Base-by-base conservation (phyloP, 2,888 invertebrate genomes). In the Netelia virgata region DNA sequence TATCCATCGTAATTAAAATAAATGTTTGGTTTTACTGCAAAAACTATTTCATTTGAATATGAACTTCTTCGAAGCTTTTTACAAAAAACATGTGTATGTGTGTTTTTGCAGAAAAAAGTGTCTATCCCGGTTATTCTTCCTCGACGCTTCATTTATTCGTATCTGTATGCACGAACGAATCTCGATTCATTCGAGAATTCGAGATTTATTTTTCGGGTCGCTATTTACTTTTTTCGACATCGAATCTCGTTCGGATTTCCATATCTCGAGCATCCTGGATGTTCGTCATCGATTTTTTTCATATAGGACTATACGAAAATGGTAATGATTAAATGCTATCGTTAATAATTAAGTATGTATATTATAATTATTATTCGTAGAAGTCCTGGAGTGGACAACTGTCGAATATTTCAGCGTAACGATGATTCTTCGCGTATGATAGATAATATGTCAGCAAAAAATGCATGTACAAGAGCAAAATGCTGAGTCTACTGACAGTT, bases 381-480 rank as follows among this genome's bases (percentile, higher is more conserved):
- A 70, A 66, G 20, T 81, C 72, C 11, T 82, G 57, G 5, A 50
- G 1, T 1, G 83, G 70, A 28, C 86, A 89, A 41, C 72, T 74
- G 57, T 84, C 83, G 18, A 89, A 88, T 66, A 89, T 66, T 73
- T 89, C 86, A 10, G 70, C 61, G 78, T 87, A 88, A 63, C 84
- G 83, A 47, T 85, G 84, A 41, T 76, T 88, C 70, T 88, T 88
- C 9, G 86, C 76, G 28, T 86, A 87, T 11, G 89, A 88, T 14
- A 89, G 79, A 55, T 87, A 89, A 63, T 88, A 89, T 43, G 88
- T 88, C 23, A 89, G 78, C 50, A 89, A 57, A 75, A 89, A 89
- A 66, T 89, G 89, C n/a, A 89, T 72, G 64, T 89, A 89, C 28
- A 89, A 63, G 3, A 89, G 85, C 68, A 89, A 85, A 77, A 89